Conservation (phyloP, 2,113 vertebrate genomes). For the Colossoma macropomum region DNA sequence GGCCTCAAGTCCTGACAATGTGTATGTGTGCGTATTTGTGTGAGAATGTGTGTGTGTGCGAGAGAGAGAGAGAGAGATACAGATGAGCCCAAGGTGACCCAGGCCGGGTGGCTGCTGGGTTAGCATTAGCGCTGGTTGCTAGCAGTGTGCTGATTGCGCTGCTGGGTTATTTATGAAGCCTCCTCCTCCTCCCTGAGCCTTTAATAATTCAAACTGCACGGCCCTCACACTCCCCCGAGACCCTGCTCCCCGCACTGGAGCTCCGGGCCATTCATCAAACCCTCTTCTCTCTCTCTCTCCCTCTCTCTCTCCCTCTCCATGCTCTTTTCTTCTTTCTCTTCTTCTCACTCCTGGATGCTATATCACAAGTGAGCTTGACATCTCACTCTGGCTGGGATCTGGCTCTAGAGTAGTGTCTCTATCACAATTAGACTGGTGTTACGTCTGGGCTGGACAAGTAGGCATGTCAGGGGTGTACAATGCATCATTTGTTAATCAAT, state of each 20-base stretch:
- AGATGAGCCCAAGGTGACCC: conserved; percentile 48
- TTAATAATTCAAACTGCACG: conserved; percentile 81
- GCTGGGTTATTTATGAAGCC: conserved; percentile 72
- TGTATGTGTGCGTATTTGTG: background rate
- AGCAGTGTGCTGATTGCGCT: conserved; percentile 73
- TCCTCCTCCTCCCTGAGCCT: conserved; percentile 50
- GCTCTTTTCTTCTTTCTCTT: background rate
- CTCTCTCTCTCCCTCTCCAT: conserved; percentile 30
- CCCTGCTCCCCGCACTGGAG: conserved; percentile 69
- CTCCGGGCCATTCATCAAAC: conserved; percentile 74
- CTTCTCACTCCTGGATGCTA: conserved; percentile 38
- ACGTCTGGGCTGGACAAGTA: background rate
- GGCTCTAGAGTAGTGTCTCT: conserved; percentile 73
- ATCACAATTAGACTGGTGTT: conserved; percentile 45
- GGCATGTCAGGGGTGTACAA: no score
- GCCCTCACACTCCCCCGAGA: conserved; percentile 70
- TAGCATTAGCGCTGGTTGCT: conserved; percentile 36
- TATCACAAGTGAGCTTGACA: conserved; percentile 53
- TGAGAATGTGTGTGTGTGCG: background rate
- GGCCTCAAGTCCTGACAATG: background rate
- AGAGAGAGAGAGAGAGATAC: background rate
- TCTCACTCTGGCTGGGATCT: conserved; percentile 58
- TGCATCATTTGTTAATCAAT: no score
- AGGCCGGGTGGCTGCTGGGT: conserved; percentile 14
- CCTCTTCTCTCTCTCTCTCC: conserved; percentile 63